These are phyloP conservation scores for Sphaeramia orbicularis DNA, from an alignment of 2,797 vertebrate genomes.

Conservation along the genomic window DNA sequence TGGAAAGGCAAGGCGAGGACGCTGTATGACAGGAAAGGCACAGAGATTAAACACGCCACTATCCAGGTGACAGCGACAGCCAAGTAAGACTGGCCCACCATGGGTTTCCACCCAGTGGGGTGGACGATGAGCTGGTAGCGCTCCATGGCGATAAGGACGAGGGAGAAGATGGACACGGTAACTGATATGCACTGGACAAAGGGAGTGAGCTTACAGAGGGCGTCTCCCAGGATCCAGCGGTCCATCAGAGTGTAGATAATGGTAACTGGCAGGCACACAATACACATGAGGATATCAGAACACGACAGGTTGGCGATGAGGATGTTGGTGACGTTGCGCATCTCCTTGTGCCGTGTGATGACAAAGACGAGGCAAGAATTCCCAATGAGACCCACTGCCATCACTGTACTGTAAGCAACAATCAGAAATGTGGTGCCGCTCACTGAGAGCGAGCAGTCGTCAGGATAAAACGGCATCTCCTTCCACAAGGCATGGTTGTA, in stretches of 20 bases:
- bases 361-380: conserved; percentile 89
- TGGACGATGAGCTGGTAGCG: conserved; percentile 91
- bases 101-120: conserved; percentile 89
- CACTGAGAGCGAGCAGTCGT: conserved; percentile 81
- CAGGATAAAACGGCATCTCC: conserved; percentile 61
- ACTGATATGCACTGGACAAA: conserved; percentile 88
- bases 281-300: conserved; percentile 88
- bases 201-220: conserved; percentile 87
- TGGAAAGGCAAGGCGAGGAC: conserved; percentile 80
- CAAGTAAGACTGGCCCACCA: conserved; percentile 86
- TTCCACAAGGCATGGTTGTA: conserved; percentile 73
- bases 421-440: conserved; percentile 87
- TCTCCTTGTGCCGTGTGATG: conserved; percentile 87
- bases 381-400: conserved; percentile 88
- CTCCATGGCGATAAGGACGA: conserved; percentile 90
- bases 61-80: conserved; percentile 87
- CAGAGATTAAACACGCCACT: conserved; percentile 84
- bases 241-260: conserved; percentile 92
- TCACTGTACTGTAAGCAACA: conserved; percentile 86
- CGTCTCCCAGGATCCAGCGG: conserved; percentile 88
- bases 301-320: conserved; percentile 90
- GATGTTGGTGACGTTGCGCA: conserved; percentile 91
- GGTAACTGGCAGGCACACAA: conserved; percentile 87
- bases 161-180: conserved; percentile 87
- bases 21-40: conserved; percentile 86